phyloP scores from a whole-genome alignment of 2,113 vertebrate species.

The Physeter macrocephalus region DNA sequence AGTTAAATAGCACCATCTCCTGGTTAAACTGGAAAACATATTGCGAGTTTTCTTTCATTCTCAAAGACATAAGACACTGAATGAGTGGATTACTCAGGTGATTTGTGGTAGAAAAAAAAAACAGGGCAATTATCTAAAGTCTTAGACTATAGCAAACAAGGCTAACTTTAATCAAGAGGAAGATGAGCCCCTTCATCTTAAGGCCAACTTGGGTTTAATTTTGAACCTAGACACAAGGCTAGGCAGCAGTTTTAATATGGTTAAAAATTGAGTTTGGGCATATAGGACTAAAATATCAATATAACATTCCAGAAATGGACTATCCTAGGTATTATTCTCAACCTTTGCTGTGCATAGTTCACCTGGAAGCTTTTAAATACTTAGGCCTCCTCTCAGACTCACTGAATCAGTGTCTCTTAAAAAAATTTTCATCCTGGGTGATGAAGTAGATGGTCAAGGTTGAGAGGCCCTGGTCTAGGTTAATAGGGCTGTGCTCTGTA shows the following conservation, averaged over 20 bases:
- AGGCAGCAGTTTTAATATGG: not conserved
- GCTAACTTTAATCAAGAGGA: not conserved
- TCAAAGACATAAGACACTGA: not conserved
- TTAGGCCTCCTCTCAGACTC: not conserved
- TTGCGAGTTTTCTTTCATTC: not conserved
- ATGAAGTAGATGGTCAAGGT: no score
- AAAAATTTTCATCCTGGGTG: not conserved
- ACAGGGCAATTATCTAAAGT: not conserved
- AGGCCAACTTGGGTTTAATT: not conserved
- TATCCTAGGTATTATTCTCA: not conserved
- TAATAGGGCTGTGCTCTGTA: not conserved
- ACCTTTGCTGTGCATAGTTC: not conserved
- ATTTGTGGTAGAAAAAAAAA: not conserved
- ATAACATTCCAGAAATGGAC: not conserved
- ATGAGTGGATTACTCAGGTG: not conserved
- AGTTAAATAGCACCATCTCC: conserved; percentile 57
- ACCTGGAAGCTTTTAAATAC: not conserved
- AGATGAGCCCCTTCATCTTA: not conserved
- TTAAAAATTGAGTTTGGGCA: not conserved
- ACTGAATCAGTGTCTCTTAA: not conserved
- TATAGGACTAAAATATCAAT: not conserved
- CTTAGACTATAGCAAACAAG: not conserved
- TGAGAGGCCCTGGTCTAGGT: no score
- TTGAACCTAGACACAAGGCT: not conserved
- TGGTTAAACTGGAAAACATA: conserved; percentile 39